These are phyloP conservation scores for Cryptus armator DNA, from an alignment of 2,888 invertebrate genomes.

Conservation along the genomic window DNA sequence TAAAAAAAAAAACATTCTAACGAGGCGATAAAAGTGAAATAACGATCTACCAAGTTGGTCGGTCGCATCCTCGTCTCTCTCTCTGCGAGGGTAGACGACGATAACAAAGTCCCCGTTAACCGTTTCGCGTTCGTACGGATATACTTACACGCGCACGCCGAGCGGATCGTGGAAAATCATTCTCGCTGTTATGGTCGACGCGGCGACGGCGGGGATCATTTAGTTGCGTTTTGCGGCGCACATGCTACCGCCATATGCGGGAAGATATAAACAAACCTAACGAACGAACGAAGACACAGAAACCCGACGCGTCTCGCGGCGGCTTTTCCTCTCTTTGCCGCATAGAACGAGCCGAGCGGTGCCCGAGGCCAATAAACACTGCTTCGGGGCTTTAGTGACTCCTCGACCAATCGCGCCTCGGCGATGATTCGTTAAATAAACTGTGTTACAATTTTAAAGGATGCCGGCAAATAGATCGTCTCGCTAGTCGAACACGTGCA, in stretches of 20 bases:
- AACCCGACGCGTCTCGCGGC: slow-evolving; percentile 52
- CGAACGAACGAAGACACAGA: slow-evolving; percentile 17
- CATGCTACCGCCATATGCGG: slow-evolving; percentile 84
- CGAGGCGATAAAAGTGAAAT: slow-evolving; percentile 63
- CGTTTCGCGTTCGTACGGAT: slow-evolving; percentile 1
- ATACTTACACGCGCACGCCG: not conserved
- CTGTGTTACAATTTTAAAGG: slow-evolving; percentile 68
- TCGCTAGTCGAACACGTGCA: not conserved
- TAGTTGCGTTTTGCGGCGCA: slow-evolving; percentile 75
- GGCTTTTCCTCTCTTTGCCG: slow-evolving; percentile 54
- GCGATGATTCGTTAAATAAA: slow-evolving; percentile 73
- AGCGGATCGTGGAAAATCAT: slow-evolving; percentile 58
- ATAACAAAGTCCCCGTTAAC: not conserved
- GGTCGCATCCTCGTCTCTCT: slow-evolving; percentile 9
- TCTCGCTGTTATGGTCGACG: slow-evolving; percentile 44
- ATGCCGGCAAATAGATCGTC: slow-evolving; percentile 56
- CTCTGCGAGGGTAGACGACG: not conserved
- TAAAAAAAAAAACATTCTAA: slow-evolving; percentile 51
- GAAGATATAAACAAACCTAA: slow-evolving; percentile 81
- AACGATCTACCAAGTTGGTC: slow-evolving; percentile 61
- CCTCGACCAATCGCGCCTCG: slow-evolving; percentile 70
- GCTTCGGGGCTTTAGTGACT: slow-evolving; percentile 67
- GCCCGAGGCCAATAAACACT: slow-evolving; percentile 74
- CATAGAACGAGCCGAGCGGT: not conserved
- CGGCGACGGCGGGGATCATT: slow-evolving; percentile 54